Conservation (phyloP, 2,888 invertebrate genomes). For the Thera obeliscata region DNA sequence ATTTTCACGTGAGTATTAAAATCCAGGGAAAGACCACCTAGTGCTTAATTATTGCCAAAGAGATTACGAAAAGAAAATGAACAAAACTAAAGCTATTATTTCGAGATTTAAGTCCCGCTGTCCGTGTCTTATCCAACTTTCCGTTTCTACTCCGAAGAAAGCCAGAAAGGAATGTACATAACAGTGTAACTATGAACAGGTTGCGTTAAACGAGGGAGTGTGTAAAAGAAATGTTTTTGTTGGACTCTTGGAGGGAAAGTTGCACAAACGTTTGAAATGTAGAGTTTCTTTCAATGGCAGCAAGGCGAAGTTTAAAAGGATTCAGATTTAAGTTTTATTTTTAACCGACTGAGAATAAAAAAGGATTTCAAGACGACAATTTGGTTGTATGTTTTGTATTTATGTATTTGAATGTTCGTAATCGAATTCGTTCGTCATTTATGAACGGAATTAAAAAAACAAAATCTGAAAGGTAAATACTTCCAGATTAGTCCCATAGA, state of each 20-base stretch:
- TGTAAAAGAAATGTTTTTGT: constrained; percentile 18
- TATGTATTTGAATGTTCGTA: too few relatives aligned
- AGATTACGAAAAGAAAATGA: background rate
- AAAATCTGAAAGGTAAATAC: too few relatives aligned
- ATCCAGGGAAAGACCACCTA: background rate
- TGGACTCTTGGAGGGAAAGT: constrained; percentile 6
- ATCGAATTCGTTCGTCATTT: too few relatives aligned
- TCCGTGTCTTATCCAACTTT: background rate
- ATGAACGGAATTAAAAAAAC: too few relatives aligned
- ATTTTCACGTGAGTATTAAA: background rate
- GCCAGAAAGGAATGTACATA: constrained; percentile 5
- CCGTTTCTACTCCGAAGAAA: constrained; percentile 1
- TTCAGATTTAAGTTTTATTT: background rate
- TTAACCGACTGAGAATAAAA: too few relatives aligned
- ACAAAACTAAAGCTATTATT: background rate
- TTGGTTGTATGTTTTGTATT: too few relatives aligned
- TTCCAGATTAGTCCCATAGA: too few relatives aligned
- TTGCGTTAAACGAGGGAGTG: background rate
- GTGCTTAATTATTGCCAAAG: background rate
- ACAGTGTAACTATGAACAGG: background rate
- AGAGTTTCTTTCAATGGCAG: constrained; percentile 8
- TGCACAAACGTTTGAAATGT: constrained; percentile 18
- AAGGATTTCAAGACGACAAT: too few relatives aligned
- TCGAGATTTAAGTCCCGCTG: background rate
- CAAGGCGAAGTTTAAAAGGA: background rate